Base-by-base conservation (phyloP, 2,888 invertebrate species). In the Dugesia japonica region DNA sequence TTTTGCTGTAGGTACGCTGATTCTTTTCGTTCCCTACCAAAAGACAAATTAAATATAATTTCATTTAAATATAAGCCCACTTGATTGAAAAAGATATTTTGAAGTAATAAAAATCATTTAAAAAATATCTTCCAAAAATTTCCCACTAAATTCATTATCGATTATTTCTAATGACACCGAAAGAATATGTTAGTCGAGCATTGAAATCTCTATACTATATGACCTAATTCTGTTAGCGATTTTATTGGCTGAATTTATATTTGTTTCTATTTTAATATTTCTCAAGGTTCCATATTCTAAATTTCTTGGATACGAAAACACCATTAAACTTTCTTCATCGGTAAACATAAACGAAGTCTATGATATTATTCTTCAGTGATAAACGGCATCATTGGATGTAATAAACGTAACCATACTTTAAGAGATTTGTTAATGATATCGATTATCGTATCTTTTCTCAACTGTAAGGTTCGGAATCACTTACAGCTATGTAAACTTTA, bases 341-440 rank as follows among this genome's bases (percentile, higher is more conserved):
- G 81, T 80, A 38, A 13, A 13, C 13, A 13, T 38, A 38, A 38
- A 38, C 0, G 94, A 80, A 99, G 87, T 42, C 94, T 87, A 85
- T 94, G 94, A 87, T 89, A 98, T 80, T 99, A 86, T 85, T 99
- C 97, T 85, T 97, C 94, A 0, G 92, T 90, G 79, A 99, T 88
- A 84, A 91, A 93, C 0, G 98, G 98, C 98, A 99, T 99, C 85
- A 97, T 91, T 0, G 98, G 98, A 79, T 91, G 90, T 20, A 98
- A 87, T 77, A 94, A 87, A 79, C 92, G 89, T 33, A 99, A 87
- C 0, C 91, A 94, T 1, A 88, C 87, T 82, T 95, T 92, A 73
- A 98, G 85, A 42, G 90, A 90, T 0, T 89, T 89, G 84, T 91
- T 90, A 0, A 99, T 87, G 0, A 91, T 89, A 79, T 88, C 88